Percentiles rank a stretch among this genome's conserved stretches.
Evolutionary conservation across 2,113 vertebrate species (phyloP).

Genomic region (Phasianus colchicus): DNA sequence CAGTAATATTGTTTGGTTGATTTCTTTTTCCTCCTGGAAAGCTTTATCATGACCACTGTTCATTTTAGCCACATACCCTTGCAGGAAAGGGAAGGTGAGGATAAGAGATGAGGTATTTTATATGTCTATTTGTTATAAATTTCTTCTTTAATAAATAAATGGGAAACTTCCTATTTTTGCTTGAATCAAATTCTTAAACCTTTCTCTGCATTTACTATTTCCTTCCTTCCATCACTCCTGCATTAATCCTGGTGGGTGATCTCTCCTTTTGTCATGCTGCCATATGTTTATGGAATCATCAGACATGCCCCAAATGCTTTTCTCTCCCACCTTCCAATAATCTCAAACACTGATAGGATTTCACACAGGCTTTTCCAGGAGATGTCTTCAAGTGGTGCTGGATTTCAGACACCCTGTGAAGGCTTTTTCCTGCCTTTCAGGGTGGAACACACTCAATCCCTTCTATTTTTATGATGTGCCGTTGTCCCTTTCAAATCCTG

Average conservation of each 20-base stretch:
- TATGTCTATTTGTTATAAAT: neutral
- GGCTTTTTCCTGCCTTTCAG: conserved; percentile 44
- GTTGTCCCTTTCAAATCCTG: conserved; percentile 65
- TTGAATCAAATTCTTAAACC: neutral
- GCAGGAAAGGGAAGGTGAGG: neutral
- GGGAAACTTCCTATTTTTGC: neutral
- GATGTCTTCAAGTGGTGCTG: neutral
- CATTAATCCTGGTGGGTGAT: neutral
- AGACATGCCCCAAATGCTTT: neutral
- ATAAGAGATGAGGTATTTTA: neutral
- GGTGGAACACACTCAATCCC: conserved; percentile 50
- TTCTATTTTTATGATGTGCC: conserved; percentile 35
- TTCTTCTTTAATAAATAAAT: neutral
- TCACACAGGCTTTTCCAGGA: conserved; percentile 53
- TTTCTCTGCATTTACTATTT: neutral
- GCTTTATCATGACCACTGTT: neutral
- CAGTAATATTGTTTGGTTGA: neutral
- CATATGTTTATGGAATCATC: conserved; percentile 34
- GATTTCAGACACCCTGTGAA: conserved; percentile 6
- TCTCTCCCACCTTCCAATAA: conserved; percentile 19
- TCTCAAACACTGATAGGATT: conserved; percentile 16
- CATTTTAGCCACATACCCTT: neutral
- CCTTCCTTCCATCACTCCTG: neutral
- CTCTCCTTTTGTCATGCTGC: conserved; percentile 24
- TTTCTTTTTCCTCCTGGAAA: neutral